Conservation (phyloP, 2,888 invertebrate species). For the Pachydiplax longipennis region DNA sequence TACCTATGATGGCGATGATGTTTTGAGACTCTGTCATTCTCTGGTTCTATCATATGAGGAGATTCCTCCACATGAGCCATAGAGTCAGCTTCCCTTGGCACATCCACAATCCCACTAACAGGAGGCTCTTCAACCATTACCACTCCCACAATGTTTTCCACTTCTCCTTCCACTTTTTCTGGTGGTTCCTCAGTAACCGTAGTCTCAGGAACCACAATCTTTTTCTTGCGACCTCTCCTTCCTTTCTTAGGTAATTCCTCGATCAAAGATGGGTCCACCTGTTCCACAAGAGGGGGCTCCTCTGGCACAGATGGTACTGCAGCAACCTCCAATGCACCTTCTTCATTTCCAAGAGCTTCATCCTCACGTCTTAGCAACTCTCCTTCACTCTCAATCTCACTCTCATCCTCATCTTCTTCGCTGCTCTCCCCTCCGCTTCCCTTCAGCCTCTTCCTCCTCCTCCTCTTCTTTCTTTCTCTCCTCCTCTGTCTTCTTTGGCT, state of each 20-base stretch:
- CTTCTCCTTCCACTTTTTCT: background rate
- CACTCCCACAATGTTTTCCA: background rate
- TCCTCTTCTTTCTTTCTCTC: background rate
- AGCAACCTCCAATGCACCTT: background rate
- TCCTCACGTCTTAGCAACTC: background rate
- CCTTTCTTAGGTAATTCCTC: background rate
- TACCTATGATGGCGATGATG: conserved; percentile 29
- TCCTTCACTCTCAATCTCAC: background rate
- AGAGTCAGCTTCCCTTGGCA: background rate
- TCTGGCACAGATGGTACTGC: background rate
- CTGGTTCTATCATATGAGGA: background rate
- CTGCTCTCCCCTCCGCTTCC: background rate
- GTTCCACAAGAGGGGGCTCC: conserved; percentile 1
- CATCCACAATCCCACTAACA: background rate
- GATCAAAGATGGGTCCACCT: background rate
- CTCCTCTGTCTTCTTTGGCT: conserved; percentile 47
- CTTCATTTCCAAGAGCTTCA: background rate
- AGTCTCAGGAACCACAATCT: background rate
- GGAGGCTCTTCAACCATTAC: background rate
- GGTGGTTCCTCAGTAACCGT: background rate
- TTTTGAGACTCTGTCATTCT: conserved; percentile 4
- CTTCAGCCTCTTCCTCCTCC: background rate
- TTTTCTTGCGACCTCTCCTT: conserved; percentile 23
- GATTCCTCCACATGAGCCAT: background rate
- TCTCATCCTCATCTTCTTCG: background rate